A percentile compares a stretch with the other conserved stretches of the same genome.
Conservation (phyloP, 2,797 vertebrate species). For the Peromyscus melanophrys region DNA sequence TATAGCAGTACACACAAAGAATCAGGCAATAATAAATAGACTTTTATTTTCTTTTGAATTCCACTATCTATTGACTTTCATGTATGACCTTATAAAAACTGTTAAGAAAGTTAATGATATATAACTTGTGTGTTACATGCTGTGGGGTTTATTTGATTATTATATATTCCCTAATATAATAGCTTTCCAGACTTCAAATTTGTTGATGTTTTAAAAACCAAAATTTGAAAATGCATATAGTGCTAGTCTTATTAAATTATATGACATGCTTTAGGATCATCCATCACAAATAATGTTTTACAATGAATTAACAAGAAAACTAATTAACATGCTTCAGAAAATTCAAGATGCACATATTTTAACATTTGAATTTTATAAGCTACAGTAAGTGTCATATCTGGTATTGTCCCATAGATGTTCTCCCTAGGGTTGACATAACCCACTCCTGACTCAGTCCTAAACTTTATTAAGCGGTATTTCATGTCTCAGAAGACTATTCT, state of each 20-base stretch:
- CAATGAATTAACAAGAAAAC: background rate
- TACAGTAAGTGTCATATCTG: too few relatives aligned
- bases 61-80: conserved; percentile 85
- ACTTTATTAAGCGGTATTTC: background rate
- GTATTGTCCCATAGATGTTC: too few relatives aligned
- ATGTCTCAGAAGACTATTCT: background rate
- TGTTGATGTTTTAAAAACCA: conserved; percentile 87
- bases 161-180: conserved; percentile 91
- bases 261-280: conserved; percentile 16
- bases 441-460: background rate
- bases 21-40: conserved; percentile 88
- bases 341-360: conserved; percentile 23
- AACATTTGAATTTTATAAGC: too few relatives aligned
- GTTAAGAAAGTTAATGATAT: conserved; percentile 87
- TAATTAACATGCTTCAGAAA: background rate
- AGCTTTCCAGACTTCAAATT: conserved; percentile 92
- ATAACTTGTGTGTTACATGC: conserved; percentile 83
- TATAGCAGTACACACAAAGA: conserved; percentile 90
- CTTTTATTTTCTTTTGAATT: conserved; percentile 82
- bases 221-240: background rate
- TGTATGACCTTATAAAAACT: conserved; percentile 86
- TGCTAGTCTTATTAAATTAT: conserved; percentile 25
- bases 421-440: too few relatives aligned
- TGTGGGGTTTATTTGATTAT: conserved; percentile 84
- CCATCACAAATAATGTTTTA: conserved; percentile 1